Base-by-base conservation (phyloP, 2,888 invertebrate species). In the Rhagium mordax region DNA sequence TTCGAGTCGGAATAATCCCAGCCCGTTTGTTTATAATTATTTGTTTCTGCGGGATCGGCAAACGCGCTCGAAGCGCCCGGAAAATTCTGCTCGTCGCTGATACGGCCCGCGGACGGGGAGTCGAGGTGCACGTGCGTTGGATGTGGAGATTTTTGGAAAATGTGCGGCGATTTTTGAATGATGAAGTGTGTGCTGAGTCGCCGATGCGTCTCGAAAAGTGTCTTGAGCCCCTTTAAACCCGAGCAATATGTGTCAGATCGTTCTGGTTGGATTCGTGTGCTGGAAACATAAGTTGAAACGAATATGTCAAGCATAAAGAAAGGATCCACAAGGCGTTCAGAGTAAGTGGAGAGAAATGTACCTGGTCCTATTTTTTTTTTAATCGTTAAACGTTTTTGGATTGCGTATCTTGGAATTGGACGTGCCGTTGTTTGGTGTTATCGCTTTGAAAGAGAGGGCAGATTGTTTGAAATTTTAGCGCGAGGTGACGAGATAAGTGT, bases 241-340 rank as follows among this genome's bases (percentile, higher is more conserved):
- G 49, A 47, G 62, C 74, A 84, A 81, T 81, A 85, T 85, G 84
- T 81, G 81, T 78, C 79, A 77, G 67, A 78, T 78, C 67, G 72
- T 82, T 73, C 76, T 84, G 59, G 79, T 82, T 65, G 74, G 80
- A 41, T 84, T 83, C 68, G 80, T 85, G 82, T 85, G 83, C 72
- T 85, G 85, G 84, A 86, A 85, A 81, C 83, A 83, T 84, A 86
- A 85, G 79, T 78, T 85, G 72, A 84, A 82, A 80, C 64, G 70
- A 78, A 72, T 48, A 89, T 88, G 88, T 87, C 89, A 74, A 86
- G 84, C 78, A 86, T 86, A 78, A 85, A 83, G 76, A 84, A 87
- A 79, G 82, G 85, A 71, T 87, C 87, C n/a, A 84, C 87, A 33
- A 85, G 86, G 74, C 86, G 88, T 62, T 89, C 88, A 29, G 88